phyloP scores from a whole-genome alignment of 1,140 invertebrate species.

The Drosophila persimilis region DNA sequence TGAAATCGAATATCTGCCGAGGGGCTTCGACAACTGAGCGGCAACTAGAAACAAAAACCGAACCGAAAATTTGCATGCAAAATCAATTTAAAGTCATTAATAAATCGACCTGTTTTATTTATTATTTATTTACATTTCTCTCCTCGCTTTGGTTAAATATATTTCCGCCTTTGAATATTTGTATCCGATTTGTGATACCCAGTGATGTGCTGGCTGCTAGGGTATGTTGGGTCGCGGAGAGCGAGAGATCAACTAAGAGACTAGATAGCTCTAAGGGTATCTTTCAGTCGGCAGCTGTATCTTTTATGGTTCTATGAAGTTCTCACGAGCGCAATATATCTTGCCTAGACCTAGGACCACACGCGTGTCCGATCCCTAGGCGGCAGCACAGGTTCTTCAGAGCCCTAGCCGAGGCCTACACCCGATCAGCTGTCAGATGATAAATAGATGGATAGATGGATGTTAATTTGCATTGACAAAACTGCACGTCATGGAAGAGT shows the following conservation, averaged over 20 bases:
- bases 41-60: constrained; percentile 39
- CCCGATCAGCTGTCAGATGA: constrained; percentile 34
- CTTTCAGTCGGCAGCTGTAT: background rate
- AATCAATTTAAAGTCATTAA: constrained; percentile 73
- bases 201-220: background rate
- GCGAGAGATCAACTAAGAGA: no score
- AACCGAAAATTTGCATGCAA: constrained; percentile 63
- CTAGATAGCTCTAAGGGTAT: no score
- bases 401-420: background rate
- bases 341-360: constrained; percentile 25
- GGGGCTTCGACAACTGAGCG: background rate
- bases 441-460: constrained; percentile 26
- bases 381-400: background rate
- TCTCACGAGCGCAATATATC: constrained; percentile 3
- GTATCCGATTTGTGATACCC: constrained; percentile 13
- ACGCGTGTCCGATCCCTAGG: constrained; percentile 1
- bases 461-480: constrained; percentile 65
- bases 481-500: constrained; percentile 59
- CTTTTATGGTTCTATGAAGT: background rate
- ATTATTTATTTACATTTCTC: constrained; percentile 66
- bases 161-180: constrained; percentile 62
- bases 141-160: constrained; percentile 47
- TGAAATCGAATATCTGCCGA: constrained; percentile 55
- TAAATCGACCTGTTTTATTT: constrained; percentile 78
- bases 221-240: no score